Conservation (phyloP, 2,113 vertebrate genomes). For the Rhinogobius similis region DNA sequence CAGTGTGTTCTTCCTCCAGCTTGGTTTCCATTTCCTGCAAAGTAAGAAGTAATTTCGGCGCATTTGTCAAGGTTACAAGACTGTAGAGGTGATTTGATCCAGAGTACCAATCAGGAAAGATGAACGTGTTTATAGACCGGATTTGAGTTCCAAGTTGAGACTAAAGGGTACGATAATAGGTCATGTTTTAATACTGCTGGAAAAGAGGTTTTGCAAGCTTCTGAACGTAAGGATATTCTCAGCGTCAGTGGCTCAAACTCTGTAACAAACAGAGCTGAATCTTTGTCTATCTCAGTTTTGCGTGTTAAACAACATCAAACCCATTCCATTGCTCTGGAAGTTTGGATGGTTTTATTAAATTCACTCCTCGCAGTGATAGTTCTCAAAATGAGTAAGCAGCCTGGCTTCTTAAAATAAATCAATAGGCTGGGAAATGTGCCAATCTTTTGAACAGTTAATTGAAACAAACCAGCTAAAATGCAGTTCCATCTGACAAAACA, state of each 20-base stretch:
- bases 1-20: conserved; percentile 44
- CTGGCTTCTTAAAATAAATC: neutral
- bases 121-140: neutral
- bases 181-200: neutral
- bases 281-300: neutral
- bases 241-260: neutral
- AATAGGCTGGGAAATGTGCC: neutral
- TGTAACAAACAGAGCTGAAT: neutral
- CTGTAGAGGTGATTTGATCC: conserved; percentile 31
- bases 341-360: neutral
- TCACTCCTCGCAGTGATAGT: neutral
- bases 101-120: neutral
- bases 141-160: neutral
- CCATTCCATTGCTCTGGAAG: neutral
- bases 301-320: neutral
- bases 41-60: conserved; percentile 6
- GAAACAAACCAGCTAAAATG: neutral
- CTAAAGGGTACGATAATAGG: neutral
- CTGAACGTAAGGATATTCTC: neutral
- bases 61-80: conserved; percentile 31
- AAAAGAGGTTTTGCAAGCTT: neutral
- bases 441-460: neutral
- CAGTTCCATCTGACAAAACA: neutral
- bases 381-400: neutral
- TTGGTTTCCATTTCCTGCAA: conserved; percentile 53